A percentile compares a stretch with the other conserved stretches of the same genome.
Conservation (phyloP, 2,797 vertebrate species). For the Notamacropus eugenii region DNA sequence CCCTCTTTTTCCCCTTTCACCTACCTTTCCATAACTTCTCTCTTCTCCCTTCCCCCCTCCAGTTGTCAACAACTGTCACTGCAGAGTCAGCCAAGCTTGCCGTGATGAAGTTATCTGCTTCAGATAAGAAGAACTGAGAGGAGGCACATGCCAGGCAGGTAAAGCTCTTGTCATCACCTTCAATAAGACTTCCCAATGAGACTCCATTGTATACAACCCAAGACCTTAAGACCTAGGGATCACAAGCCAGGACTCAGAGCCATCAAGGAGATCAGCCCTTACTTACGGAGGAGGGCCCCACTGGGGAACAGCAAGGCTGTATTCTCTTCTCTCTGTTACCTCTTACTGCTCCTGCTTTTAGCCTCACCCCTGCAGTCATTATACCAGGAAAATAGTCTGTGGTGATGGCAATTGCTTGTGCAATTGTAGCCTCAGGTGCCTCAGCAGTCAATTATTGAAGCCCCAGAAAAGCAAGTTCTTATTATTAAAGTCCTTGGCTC, state of each 20-base stretch:
- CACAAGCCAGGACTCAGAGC: background rate
- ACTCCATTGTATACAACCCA: background rate
- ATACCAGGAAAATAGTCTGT: background rate
- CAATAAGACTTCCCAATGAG: background rate
- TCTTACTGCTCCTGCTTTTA: background rate
- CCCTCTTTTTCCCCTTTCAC: background rate
- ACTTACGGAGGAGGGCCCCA: too few relatives aligned
- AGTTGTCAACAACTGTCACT: background rate
- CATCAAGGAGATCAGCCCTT: background rate
- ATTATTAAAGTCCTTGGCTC: background rate
- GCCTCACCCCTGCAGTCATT: background rate
- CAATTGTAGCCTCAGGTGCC: background rate
- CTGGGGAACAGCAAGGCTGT: background rate
- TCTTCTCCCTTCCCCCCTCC: too few relatives aligned
- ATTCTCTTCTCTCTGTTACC: background rate
- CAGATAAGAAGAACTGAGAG: background rate
- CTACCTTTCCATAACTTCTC: background rate
- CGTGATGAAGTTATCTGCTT: background rate
- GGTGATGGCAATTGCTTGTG: background rate
- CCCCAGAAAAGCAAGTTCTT: background rate
- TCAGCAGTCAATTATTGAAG: background rate
- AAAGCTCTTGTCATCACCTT: background rate
- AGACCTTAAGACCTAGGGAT: background rate
- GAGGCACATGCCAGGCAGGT: background rate
- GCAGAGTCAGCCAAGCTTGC: background rate